phyloP scores from a whole-genome alignment of 2,797 vertebrate species.

The Rhincodon typus region DNA sequence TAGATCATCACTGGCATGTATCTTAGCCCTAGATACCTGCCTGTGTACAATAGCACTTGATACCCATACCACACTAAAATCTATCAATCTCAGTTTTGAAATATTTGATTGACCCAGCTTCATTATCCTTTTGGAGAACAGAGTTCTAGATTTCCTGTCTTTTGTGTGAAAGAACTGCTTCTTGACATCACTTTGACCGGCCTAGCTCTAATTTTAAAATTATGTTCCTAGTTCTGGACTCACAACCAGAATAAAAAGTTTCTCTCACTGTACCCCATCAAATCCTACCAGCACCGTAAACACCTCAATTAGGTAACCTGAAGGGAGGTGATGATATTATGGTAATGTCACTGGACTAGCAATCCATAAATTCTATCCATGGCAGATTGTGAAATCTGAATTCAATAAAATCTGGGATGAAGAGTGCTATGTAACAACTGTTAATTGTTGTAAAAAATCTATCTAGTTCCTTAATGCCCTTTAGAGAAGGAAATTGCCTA shows the following conservation, averaged over 20 bases:
- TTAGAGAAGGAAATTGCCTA: no score
- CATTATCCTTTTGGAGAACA: background rate
- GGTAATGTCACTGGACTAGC: no score
- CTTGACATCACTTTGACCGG: background rate
- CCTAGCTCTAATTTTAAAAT: background rate
- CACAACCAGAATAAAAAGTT: background rate
- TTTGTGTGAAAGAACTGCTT: background rate
- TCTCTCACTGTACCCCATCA: background rate
- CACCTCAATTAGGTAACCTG: background rate
- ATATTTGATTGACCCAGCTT: background rate
- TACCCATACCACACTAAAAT: background rate
- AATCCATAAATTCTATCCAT: no score
- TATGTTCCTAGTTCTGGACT: background rate
- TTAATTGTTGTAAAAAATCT: no score
- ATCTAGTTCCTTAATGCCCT: no score
- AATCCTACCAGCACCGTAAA: background rate
- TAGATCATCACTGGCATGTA: background rate
- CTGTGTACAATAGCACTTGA: background rate
- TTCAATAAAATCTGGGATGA: no score
- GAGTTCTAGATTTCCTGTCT: background rate
- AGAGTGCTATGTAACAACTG: no score
- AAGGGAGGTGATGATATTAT: no score
- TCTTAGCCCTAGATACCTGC: background rate
- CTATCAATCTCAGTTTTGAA: background rate
- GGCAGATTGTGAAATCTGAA: no score